These are phyloP conservation scores for Mus pahari DNA, from an alignment of 2,113 vertebrate species.

Conservation along the genomic window DNA sequence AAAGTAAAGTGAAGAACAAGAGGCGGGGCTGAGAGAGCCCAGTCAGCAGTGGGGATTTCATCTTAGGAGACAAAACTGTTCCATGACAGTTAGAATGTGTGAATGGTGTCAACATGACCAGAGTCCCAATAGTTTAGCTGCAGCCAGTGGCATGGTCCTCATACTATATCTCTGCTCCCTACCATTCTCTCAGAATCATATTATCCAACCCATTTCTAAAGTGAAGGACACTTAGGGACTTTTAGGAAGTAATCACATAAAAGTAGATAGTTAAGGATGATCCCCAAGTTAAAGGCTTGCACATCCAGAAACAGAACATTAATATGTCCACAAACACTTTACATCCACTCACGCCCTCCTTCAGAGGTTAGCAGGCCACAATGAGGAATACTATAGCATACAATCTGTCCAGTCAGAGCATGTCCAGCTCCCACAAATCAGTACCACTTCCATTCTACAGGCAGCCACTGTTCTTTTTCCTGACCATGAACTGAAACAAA, in stretches of 20 bases:
- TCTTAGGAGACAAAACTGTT: background rate
- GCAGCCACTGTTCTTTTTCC: background rate
- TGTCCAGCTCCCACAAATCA: background rate
- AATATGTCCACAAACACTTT: background rate
- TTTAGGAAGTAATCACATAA: background rate
- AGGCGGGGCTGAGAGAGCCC: background rate
- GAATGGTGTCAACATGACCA: background rate
- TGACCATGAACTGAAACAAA: background rate
- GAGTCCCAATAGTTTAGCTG: background rate
- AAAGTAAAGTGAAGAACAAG: background rate
- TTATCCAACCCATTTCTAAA: background rate
- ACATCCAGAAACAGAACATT: background rate
- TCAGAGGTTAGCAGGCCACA: background rate
- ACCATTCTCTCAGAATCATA: background rate
- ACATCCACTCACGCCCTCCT: rapidly evolving
- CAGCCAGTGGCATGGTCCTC: background rate
- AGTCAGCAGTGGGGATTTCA: too few species aligned
- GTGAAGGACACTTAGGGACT: background rate
- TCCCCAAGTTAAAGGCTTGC: background rate
- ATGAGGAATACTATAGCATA: background rate
- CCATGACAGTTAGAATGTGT: background rate
- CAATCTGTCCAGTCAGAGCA: background rate
- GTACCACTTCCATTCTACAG: background rate
- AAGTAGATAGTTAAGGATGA: background rate
- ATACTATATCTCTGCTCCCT: background rate